Conservation (phyloP, 2,888 invertebrate genomes). For the Vesta saturnalis region DNA sequence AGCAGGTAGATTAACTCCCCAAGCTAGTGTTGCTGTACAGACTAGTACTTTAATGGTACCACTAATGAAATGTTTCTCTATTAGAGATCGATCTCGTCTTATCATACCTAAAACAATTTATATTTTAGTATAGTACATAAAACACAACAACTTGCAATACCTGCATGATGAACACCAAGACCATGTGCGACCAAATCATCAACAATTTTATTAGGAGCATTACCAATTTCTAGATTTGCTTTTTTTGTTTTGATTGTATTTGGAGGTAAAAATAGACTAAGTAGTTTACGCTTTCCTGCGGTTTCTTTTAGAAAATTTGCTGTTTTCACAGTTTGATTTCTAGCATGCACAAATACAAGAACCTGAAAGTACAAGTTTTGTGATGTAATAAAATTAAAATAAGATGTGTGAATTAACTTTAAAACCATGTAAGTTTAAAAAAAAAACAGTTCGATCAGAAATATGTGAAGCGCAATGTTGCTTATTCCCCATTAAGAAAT, state of each 20-base stretch:
- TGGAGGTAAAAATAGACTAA: constrained; percentile 75
- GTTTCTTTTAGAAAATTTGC: constrained; percentile 86
- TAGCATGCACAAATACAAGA: constrained; percentile 98
- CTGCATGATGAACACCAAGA: constrained; percentile 96
- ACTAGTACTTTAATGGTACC: constrained; percentile 90
- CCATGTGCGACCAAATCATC: constrained; percentile 87
- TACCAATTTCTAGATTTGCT: constrained; percentile 76
- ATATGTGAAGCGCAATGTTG: too few species aligned
- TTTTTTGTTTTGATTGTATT: constrained; percentile 76
- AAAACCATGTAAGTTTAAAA: background rate
- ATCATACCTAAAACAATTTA: constrained; percentile 44
- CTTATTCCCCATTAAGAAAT: too few species aligned
- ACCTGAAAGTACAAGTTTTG: constrained; percentile 57
- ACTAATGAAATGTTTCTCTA: constrained; percentile 90
- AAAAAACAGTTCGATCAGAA: too few species aligned
- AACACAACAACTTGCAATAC: too few species aligned
- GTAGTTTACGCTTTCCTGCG: constrained; percentile 79
- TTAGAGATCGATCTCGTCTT: constrained; percentile 57
- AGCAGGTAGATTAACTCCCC: constrained; percentile 99
- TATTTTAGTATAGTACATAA: too few species aligned
- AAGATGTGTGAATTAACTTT: background rate
- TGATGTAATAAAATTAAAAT: background rate
- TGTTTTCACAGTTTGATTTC: constrained; percentile 93
- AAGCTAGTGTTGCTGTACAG: constrained; percentile 97
- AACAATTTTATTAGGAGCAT: constrained; percentile 72